Conservation (phyloP, 2,797 vertebrate species). For the Channallabes apus region DNA sequence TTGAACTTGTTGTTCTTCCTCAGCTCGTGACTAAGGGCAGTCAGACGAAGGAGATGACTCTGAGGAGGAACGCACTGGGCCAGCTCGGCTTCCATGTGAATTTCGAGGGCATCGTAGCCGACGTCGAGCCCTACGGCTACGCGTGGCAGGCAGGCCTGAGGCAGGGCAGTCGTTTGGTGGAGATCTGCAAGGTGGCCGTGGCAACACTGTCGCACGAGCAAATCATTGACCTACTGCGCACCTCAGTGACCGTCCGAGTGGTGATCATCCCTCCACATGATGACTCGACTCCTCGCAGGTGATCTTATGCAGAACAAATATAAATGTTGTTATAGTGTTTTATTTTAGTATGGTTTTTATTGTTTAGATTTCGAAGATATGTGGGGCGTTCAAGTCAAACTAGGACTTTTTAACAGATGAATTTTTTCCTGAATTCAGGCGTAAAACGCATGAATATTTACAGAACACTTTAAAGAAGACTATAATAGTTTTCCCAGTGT, state of each 20-base stretch:
- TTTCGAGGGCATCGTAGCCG: conserved; percentile 96
- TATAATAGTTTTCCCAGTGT: too few relatives aligned
- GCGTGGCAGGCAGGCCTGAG: conserved; percentile 95
- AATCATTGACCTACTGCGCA: conserved; percentile 95
- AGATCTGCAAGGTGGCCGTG: conserved; percentile 96
- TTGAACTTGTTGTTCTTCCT: not conserved
- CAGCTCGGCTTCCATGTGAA: conserved; percentile 98
- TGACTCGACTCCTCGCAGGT: conserved; percentile 95
- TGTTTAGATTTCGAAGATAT: not conserved
- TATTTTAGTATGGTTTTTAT: not conserved
- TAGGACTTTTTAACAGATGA: too few relatives aligned
- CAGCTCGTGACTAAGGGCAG: conserved; percentile 94
- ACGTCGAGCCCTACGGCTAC: conserved; percentile 95
- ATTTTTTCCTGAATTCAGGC: too few relatives aligned
- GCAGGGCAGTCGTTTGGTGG: conserved; percentile 93
- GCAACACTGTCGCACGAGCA: conserved; percentile 95
- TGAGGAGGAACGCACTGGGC: conserved; percentile 92
- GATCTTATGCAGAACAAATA: conserved; percentile 33
- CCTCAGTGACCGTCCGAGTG: conserved; percentile 93
- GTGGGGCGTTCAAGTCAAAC: too few relatives aligned
- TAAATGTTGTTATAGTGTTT: too few relatives aligned
- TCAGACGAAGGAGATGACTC: conserved; percentile 94
- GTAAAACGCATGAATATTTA: too few relatives aligned
- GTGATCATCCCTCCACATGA: conserved; percentile 95
- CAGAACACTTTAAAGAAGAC: too few relatives aligned